Evolutionary conservation across 2,888 invertebrate genomes (phyloP), one percentile per base, ranked within the genome.

Genomic region (Scaptomyza tumidula): DNA sequence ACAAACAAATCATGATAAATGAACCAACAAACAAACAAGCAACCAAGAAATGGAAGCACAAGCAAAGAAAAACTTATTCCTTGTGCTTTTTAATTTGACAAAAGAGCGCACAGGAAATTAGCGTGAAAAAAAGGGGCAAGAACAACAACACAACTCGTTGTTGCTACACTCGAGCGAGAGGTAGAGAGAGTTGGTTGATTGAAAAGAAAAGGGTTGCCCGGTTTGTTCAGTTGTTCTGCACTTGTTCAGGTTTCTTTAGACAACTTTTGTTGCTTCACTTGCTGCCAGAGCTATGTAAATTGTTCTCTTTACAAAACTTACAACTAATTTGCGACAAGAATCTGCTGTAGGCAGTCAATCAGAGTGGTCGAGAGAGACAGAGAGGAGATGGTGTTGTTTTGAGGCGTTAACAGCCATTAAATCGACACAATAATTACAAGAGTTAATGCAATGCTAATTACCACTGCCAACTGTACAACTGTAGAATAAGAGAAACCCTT

Each of bases 1-100:
- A 70, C 89, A 89, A 89, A 89, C 89, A 86, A 88, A 89, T 89
- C 85, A 86, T 86, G 85, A 86, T 86, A 89, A 89, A 86, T 86
- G 85, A 86, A 89, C 71, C 85, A 72, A 86, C 89, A 88, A 41
- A 73, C 85, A 77, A 86, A 78, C 84, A 83, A 35, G 35, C 35
- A 82, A 86, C 73, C 77, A 82, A 76, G 55, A 64, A 81, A 63
- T 54, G 55, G 68, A 53, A 46, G 44, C 7, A 29, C 37, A 6
- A 24, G 68, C 35, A 66, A 80, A 67, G 55, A 67, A 76, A 86
- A 81, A 79, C 60, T 88, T 88, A 56, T 75, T 60, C 64, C 50
- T 68, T 57, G 50, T 62, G 76, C 75, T 81, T 89, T 89, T 89
- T 85, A 85, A 85, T 88, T 88, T 88, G 86, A 74, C 84, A 84